These are phyloP conservation scores for Mus spicilegus DNA, from an alignment of 2,113 vertebrate genomes.

Conservation along the genomic window DNA sequence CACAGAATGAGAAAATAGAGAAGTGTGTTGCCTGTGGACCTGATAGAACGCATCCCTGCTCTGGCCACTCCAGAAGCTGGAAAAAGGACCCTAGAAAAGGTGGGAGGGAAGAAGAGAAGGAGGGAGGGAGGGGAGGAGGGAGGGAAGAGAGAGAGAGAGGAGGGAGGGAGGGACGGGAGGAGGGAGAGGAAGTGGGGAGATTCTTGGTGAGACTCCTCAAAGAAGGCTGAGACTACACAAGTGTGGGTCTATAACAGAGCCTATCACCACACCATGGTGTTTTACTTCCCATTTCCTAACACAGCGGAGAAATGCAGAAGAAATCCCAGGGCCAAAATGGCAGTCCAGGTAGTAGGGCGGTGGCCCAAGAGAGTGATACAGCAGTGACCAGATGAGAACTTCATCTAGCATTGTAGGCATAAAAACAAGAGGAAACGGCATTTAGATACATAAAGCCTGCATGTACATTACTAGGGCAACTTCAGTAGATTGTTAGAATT, in stretches of 20 bases:
- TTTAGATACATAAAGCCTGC: background rate
- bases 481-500: background rate
- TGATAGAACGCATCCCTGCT: background rate
- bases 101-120: fast-evolving
- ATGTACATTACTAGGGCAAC: background rate
- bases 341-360: background rate
- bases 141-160: too few species aligned
- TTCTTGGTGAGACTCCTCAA: background rate
- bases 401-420: too few species aligned
- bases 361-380: fast-evolving
- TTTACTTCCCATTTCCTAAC: background rate
- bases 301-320: background rate
- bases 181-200: background rate
- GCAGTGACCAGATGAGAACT: background rate
- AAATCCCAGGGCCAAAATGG: background rate
- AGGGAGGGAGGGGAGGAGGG: fast-evolving
- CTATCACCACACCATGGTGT: background rate
- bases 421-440: background rate
- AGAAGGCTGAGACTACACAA: background rate
- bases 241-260: background rate
- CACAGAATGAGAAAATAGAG: background rate
- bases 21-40: background rate
- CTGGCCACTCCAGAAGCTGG: background rate
- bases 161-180: too few species aligned
- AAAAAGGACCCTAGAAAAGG: background rate